Conservation (phyloP, 1,140 invertebrate species). For the Meloidogyne floridensis region DNA sequence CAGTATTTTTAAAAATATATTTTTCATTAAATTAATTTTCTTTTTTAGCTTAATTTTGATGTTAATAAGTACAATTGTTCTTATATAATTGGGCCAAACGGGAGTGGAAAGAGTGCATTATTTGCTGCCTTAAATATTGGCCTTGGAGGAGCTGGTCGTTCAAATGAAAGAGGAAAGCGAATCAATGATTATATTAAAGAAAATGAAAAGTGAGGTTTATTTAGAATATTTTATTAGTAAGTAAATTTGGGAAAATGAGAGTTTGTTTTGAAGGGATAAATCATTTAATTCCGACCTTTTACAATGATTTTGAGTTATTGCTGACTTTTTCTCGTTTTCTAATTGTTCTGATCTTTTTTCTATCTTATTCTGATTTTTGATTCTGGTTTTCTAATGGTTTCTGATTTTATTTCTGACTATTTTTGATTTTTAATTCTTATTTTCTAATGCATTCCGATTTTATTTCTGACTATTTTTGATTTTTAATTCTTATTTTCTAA, state of each 20-base stretch:
- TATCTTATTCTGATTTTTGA: not conserved
- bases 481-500: not conserved
- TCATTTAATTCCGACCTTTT: not conserved
- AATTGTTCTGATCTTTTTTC: too few relatives aligned
- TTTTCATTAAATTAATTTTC: too few relatives aligned
- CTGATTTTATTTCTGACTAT: too few relatives aligned
- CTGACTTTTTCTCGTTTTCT: too few relatives aligned
- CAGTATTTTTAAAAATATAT: not conserved
- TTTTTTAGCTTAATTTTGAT: conserved; percentile 37
- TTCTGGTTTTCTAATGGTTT: not conserved
- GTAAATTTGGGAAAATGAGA: too few relatives aligned
- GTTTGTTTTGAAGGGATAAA: too few relatives aligned
- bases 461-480: too few relatives aligned
- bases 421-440: not conserved
- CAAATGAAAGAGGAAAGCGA: conserved; percentile 48
- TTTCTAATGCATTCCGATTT: too few relatives aligned
- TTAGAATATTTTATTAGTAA: conserved; percentile 7
- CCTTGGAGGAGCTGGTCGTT: conserved; percentile 40
- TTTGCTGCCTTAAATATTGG: conserved; percentile 52
- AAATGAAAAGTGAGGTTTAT: conserved; percentile 35
- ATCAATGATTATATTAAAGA: conserved; percentile 48
- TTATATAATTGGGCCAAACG: conserved; percentile 47
- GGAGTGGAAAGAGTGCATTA: conserved; percentile 50
- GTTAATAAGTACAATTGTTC: conserved; percentile 36
- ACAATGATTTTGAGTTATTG: not conserved